Conservation (phyloP, 2,797 vertebrate genomes). For the Thamnophis elegans region DNA sequence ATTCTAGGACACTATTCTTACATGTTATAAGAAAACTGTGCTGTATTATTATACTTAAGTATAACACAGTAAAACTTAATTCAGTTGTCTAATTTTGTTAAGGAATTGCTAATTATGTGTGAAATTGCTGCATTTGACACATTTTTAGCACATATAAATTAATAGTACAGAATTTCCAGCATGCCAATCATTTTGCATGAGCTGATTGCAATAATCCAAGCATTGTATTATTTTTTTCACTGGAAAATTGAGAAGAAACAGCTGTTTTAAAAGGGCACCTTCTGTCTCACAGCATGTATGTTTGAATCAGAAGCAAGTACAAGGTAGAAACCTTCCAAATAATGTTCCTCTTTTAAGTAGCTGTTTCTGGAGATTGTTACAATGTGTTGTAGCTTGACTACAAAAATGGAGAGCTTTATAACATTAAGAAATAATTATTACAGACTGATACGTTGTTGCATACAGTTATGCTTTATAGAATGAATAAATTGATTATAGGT, state of each 20-base stretch:
- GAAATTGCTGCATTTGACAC: neutral
- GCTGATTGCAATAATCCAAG: conserved; percentile 36
- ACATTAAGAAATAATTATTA: conserved; percentile 41
- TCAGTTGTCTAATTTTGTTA: conserved; percentile 8
- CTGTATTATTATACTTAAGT: neutral
- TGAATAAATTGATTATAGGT: conserved; percentile 25
- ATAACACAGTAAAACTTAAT: neutral
- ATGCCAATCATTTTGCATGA: conserved; percentile 34
- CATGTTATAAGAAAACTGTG: neutral
- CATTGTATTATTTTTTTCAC: conserved; percentile 32
- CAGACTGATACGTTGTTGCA: neutral
- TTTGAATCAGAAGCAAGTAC: conserved; percentile 46
- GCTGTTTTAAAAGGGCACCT: conserved; percentile 43
- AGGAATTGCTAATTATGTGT: conserved; percentile 12
- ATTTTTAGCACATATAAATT: conserved; percentile 17
- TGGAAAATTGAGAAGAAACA: conserved; percentile 7
- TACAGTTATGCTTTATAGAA: conserved; percentile 23
- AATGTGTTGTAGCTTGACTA: conserved; percentile 27
- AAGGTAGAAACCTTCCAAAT: conserved; percentile 43
- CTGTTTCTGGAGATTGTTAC: conserved; percentile 50
- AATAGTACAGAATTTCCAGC: conserved; percentile 23
- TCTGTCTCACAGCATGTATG: conserved; percentile 28
- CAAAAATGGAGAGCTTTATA: conserved; percentile 29
- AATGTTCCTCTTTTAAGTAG: conserved; percentile 56
- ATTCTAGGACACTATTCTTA: conserved; percentile 6